A percentile compares a stretch with the other conserved stretches of the same genome.
phyloP scores from a whole-genome alignment of 2,888 invertebrate species.

The Acanthoscelides obtectus region DNA sequence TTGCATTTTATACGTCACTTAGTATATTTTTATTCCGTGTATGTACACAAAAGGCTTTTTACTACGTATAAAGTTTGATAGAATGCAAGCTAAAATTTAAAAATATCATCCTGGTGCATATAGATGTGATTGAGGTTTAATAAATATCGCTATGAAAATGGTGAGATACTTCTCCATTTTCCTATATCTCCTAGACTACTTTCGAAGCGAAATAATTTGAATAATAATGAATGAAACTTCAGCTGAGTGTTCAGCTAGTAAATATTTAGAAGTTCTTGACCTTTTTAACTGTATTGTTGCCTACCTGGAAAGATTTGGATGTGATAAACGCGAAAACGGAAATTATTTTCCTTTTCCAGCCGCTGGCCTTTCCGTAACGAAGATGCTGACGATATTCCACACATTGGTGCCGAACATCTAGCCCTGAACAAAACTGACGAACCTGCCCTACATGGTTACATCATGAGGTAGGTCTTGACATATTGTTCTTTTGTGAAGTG shows the following conservation, averaged over 20 bases:
- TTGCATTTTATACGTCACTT: too few species aligned
- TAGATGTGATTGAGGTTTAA: too few species aligned
- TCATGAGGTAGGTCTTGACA: slow-evolving; percentile 57
- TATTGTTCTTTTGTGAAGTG: too few species aligned
- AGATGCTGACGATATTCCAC: slow-evolving; percentile 51
- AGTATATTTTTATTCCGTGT: too few species aligned
- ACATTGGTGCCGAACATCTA: slow-evolving; percentile 52
- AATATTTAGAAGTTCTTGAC: slow-evolving; percentile 32
- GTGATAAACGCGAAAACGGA: background rate
- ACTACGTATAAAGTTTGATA: too few species aligned
- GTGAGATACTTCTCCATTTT: too few species aligned
- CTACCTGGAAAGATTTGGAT: slow-evolving; percentile 14
- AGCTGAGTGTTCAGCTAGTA: slow-evolving; percentile 11
- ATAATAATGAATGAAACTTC: slow-evolving; percentile 7
- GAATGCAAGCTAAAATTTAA: too few species aligned
- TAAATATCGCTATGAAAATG: too few species aligned
- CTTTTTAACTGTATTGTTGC: slow-evolving; percentile 27
- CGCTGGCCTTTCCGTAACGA: slow-evolving; percentile 70
- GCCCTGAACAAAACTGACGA: slow-evolving; percentile 65
- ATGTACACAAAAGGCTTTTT: too few species aligned
- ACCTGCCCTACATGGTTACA: slow-evolving; percentile 62
- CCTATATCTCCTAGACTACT: background rate
- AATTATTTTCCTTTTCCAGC: slow-evolving; percentile 49
- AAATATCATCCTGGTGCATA: too few species aligned
- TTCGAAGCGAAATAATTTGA: background rate